A percentile compares a stretch with the other conserved stretches of the same genome.
Evolutionary conservation across 2,797 vertebrate species (phyloP).

Genomic region (Amniataba percoides): DNA sequence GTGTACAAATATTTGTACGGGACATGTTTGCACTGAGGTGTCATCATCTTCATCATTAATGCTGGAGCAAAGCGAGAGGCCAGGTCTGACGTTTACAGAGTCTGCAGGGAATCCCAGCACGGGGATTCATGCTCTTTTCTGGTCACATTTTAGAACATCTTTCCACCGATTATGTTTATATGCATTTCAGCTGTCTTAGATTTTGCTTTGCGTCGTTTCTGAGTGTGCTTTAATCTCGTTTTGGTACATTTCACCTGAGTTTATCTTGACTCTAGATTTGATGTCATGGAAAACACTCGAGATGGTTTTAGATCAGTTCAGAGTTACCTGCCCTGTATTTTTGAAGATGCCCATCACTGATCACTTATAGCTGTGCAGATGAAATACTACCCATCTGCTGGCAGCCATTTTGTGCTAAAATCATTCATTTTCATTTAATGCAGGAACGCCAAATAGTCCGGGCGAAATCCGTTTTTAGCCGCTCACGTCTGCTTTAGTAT

Average conservation of each 20-base stretch:
- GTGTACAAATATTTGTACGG: background rate
- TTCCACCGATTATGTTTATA: background rate
- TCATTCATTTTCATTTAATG: constrained; percentile 33
- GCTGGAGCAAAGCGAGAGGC: background rate
- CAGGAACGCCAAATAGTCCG: constrained; percentile 22
- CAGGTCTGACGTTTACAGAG: background rate
- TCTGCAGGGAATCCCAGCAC: background rate
- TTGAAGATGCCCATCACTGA: constrained; percentile 5
- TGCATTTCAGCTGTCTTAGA: background rate
- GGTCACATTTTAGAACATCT: constrained; percentile 14
- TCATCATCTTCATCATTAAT: background rate
- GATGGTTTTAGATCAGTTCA: background rate
- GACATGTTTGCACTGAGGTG: background rate
- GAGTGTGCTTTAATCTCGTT: background rate
- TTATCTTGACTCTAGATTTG: background rate
- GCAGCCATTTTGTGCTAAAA: constrained; percentile 52
- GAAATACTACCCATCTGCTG: background rate
- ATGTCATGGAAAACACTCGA: background rate
- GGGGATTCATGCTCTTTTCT: background rate
- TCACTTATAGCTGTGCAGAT: background rate
- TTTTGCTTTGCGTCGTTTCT: background rate
- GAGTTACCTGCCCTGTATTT: too few relatives aligned
- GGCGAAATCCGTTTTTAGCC: constrained; percentile 29
- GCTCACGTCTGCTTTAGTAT: constrained; percentile 26
- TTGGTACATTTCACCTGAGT: background rate